Conservation (phyloP, 2,113 vertebrate species). For the Raja brachyura region DNA sequence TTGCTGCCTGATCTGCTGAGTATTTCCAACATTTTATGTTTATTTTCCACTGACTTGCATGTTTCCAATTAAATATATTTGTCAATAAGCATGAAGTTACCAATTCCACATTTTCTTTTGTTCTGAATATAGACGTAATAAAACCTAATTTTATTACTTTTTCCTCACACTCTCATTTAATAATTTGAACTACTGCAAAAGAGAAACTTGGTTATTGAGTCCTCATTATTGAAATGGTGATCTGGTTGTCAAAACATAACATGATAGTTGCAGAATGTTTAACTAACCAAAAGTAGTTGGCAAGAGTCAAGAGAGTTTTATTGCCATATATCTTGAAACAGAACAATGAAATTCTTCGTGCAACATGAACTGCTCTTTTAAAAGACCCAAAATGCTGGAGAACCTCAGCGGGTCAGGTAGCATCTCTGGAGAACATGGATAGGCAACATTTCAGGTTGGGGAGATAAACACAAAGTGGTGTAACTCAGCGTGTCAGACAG, state of each 20-base stretch:
- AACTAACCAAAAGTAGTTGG: background rate
- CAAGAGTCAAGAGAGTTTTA: background rate
- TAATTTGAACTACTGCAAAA: background rate
- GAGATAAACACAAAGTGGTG: too few relatives aligned
- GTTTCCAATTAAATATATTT: slow-evolving; percentile 4
- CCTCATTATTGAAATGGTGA: background rate
- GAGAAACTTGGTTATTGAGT: background rate
- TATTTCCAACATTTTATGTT: too few relatives aligned
- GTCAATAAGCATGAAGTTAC: background rate
- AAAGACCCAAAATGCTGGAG: too few relatives aligned
- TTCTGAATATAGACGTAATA: background rate
- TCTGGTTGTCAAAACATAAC: background rate
- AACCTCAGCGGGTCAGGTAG: too few relatives aligned
- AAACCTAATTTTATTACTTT: background rate
- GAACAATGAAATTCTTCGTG: too few relatives aligned
- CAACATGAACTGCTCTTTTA: too few relatives aligned
- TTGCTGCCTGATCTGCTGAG: too few relatives aligned
- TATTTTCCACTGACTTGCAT: background rate
- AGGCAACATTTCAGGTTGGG: too few relatives aligned
- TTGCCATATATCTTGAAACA: too few relatives aligned
- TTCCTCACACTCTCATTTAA: too few relatives aligned
- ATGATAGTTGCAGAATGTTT: background rate
- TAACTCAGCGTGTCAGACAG: too few relatives aligned
- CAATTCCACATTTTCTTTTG: slow-evolving; percentile 7
- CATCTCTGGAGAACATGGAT: too few relatives aligned